Conservation (phyloP, 1,140 invertebrate species). For the Helicoverpa zea region DNA sequence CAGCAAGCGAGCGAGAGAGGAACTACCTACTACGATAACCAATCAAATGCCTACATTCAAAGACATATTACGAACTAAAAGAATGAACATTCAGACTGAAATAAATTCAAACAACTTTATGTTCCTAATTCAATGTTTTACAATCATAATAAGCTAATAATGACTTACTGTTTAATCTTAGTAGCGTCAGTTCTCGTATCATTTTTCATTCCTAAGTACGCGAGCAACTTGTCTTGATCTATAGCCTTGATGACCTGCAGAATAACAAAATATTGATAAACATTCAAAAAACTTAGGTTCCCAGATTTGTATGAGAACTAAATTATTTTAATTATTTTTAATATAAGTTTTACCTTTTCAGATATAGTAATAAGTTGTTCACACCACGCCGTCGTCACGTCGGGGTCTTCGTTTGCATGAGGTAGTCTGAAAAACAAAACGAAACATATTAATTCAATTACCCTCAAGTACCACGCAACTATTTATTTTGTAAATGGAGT, state of each 20-base stretch:
- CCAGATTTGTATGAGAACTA: too few relatives aligned
- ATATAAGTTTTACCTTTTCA: conserved; percentile 66
- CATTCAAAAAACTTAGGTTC: too few relatives aligned
- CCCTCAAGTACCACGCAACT: background rate
- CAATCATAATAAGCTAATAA: background rate
- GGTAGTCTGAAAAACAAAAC: conserved; percentile 75
- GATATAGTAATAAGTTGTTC: conserved; percentile 85
- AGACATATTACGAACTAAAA: too few relatives aligned
- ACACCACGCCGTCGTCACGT: conserved; percentile 86
- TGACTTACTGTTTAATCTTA: conserved; percentile 92
- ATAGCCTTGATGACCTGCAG: conserved; percentile 89
- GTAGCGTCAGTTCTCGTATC: conserved; percentile 92
- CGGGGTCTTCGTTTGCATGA: conserved; percentile 81
- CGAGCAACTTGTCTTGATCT: conserved; percentile 92
- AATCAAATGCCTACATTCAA: too few relatives aligned
- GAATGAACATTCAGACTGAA: too few relatives aligned
- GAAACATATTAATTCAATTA: background rate
- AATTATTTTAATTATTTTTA: too few relatives aligned
- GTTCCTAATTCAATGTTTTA: too few relatives aligned
- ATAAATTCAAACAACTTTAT: too few relatives aligned
- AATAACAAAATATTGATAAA: conserved; percentile 32
- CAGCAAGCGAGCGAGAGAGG: too few relatives aligned
- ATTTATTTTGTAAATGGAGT: background rate
- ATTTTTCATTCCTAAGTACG: conserved; percentile 93
- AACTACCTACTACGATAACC: too few relatives aligned